These are phyloP conservation scores for Helicoverpa armigera DNA, from an alignment of 1,140 invertebrate species.

Conservation along the genomic window DNA sequence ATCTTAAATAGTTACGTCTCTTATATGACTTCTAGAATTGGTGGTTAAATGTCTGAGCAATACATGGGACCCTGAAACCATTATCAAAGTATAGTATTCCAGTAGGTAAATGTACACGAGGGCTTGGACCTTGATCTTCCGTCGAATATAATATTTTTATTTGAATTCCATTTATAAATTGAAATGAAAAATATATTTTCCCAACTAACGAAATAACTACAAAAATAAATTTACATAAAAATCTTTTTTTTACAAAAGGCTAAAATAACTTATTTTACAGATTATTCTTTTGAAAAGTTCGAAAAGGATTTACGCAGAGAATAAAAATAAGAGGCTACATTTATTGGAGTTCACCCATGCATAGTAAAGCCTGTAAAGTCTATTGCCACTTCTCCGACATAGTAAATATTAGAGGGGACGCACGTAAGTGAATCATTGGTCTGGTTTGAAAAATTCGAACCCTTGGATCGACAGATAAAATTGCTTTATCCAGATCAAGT, in stretches of 20 bases:
- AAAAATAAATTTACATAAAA: not conserved
- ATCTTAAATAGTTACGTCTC: too few relatives aligned
- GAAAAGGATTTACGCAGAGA: slow-evolving; percentile 4
- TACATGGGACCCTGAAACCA: too few relatives aligned
- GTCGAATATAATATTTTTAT: too few relatives aligned
- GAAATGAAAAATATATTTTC: too few relatives aligned
- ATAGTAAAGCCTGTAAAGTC: slow-evolving; percentile 47
- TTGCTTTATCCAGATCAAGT: slow-evolving; percentile 51
- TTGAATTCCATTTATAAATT: too few relatives aligned
- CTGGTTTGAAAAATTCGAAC: slow-evolving; percentile 51
- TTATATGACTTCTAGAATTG: too few relatives aligned
- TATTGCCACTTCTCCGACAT: slow-evolving; percentile 43
- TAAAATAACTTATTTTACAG: slow-evolving; percentile 1
- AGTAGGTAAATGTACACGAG: too few relatives aligned
- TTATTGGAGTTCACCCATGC: slow-evolving; percentile 47
- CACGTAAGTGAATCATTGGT: slow-evolving; percentile 51
- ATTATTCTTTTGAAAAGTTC: slow-evolving; percentile 40
- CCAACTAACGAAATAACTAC: not conserved
- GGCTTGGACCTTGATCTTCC: too few relatives aligned
- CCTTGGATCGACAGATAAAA: slow-evolving; percentile 51
- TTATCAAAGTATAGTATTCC: too few relatives aligned
- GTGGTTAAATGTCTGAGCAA: too few relatives aligned
- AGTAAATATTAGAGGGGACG: slow-evolving; percentile 42
- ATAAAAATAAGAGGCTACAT: slow-evolving; percentile 31
- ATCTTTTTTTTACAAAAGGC: slow-evolving; percentile 9